Conservation (phyloP, 2,797 vertebrate species). For the Alca torda region DNA sequence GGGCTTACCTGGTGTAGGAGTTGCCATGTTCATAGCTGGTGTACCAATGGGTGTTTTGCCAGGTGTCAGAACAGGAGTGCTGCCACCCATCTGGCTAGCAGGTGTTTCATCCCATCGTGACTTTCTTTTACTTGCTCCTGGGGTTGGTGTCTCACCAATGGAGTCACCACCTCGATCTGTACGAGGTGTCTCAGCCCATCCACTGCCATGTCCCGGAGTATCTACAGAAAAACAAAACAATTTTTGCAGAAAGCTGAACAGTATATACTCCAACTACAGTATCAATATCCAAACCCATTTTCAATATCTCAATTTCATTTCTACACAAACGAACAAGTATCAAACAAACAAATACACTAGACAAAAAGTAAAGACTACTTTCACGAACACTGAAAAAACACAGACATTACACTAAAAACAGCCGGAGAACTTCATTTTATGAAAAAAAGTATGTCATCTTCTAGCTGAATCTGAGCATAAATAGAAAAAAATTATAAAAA, state of each 20-base stretch:
- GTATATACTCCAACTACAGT: not conserved
- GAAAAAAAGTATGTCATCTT: not conserved
- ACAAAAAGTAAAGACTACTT: not conserved
- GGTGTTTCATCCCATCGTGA: slow-evolving; percentile 98
- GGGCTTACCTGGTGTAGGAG: slow-evolving; percentile 91
- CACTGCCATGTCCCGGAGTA: slow-evolving; percentile 96
- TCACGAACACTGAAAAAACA: not conserved
- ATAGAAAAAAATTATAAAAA: not conserved
- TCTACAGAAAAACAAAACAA: slow-evolving; percentile 71
- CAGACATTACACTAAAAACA: not conserved
- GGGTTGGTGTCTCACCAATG: slow-evolving; percentile 96
- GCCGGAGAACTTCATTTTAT: not conserved
- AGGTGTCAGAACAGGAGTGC: slow-evolving; percentile 94
- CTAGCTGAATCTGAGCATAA: not conserved
- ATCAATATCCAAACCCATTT: not conserved
- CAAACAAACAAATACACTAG: not conserved
- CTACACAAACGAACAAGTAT: not conserved
- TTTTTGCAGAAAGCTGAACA: not conserved
- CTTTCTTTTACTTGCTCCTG: slow-evolving; percentile 96
- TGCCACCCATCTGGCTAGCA: slow-evolving; percentile 98
- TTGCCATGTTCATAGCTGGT: slow-evolving; percentile 99
- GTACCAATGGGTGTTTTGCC: slow-evolving; percentile 98
- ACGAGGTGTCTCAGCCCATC: slow-evolving; percentile 96
- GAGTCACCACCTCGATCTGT: slow-evolving; percentile 97
- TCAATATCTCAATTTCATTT: not conserved